Evolutionary conservation across 2,888 invertebrate species (phyloP), one percentile per base, ranked within the genome.

Genomic region (Patella ulyssiponensis): DNA sequence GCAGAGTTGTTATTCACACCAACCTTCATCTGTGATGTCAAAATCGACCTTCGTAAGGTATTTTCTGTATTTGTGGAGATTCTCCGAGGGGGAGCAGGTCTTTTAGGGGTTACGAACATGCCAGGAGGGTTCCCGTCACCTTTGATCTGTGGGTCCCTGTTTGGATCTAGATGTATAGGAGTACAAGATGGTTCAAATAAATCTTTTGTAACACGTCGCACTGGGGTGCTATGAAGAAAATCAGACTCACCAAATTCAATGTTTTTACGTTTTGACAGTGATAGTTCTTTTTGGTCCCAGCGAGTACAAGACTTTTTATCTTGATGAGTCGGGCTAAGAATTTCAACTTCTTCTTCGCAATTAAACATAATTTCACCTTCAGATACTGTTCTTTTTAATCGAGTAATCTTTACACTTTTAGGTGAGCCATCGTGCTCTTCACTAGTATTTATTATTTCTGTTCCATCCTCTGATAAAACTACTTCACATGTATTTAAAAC

Each of bases 21-120:
- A 78, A 87, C 88, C 86, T 84, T 87, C 52, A 84, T 79, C 70
- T 87, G 86, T 33, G 83, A 82, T 23, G 83, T 81, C 71, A 86
- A 79, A n/a, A 87, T 77, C 17, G 84, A 79, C 74, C 80, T 82
- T 27, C 84, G 79, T 17, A 87, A 77, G 1, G 82, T 79, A 56
- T 71, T 80, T 17, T 86, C 82, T 44, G 86, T 86, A 75, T 81
- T 83, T 33, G 85, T 78, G n/a, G 86, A 87, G 51, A 86, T 76
- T 64, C 85, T 80, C 72, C 84, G 75, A 9, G 85, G 53, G 11
- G 85, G 82, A 74, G 74, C 69, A 17, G 83, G 81, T 71, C 82
- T 80, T 69, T 79, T 84, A 1, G 85, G 86, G 51, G 86, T 83
- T 51, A 74, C 77, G 73, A 77, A 76, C 69, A 74, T 27, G 33